Conservation (phyloP, 92 coral and sea anemone species). For the Actinernus sp. region DNA sequence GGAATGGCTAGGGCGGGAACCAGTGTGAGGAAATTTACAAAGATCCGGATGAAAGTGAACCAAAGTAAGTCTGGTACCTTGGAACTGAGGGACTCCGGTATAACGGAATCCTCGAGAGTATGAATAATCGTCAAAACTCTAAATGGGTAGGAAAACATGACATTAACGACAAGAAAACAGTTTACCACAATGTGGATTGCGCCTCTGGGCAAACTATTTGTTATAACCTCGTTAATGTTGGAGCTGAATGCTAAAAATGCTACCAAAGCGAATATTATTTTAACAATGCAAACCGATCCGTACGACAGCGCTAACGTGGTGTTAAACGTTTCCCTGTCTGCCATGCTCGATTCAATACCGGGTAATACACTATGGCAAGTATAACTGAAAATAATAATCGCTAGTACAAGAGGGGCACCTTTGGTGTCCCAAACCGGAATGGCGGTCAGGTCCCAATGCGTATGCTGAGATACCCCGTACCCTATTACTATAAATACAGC, state of each 20-base stretch:
- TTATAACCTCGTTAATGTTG: constrained; percentile 39
- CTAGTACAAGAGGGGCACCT: constrained; percentile 32
- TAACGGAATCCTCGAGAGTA: constrained; percentile 41
- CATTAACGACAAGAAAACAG: constrained; percentile 32
- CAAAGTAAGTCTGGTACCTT: constrained; percentile 15
- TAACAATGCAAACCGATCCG: constrained; percentile 23
- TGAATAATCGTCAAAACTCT: constrained; percentile 51
- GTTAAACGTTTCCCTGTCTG: constrained; percentile 11
- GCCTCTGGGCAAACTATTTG: constrained; percentile 56
- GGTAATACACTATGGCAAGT: constrained; percentile 55
- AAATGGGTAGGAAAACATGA: constrained; percentile 57
- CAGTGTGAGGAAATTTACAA: constrained; percentile 31
- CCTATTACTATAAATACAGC: constrained; percentile 44
- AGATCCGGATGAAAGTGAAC: constrained; percentile 45
- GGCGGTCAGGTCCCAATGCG: constrained; percentile 21
- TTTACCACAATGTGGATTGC: constrained; percentile 25
- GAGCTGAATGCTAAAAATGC: constrained; percentile 57
- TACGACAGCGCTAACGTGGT: constrained; percentile 38
- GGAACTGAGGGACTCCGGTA: constrained; percentile 31
- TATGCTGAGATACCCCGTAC: constrained; percentile 18
- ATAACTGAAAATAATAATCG: constrained; percentile 53
- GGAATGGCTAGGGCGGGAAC: constrained; percentile 53
- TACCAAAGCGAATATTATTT: constrained; percentile 35
- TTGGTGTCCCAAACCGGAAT: constrained; percentile 18
- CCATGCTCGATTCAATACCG: constrained; percentile 50